Conservation (phyloP, 2,113 vertebrate species). For the Cryptoleucopteryx plumbea region DNA sequence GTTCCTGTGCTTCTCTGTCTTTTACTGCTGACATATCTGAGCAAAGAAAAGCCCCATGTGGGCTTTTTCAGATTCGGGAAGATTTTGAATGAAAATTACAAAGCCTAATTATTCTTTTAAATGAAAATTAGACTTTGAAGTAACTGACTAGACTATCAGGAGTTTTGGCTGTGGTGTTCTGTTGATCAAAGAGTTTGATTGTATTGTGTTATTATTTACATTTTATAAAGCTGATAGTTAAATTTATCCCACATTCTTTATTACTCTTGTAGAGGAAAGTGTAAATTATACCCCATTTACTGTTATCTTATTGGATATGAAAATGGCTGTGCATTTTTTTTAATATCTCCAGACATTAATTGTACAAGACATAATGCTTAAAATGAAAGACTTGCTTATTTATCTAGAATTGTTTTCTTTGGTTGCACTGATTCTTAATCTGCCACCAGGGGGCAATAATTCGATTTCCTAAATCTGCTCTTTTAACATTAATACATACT, state of each 20-base stretch:
- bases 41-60: background rate
- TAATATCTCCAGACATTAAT: background rate
- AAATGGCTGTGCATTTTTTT: background rate
- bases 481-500: background rate
- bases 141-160: background rate
- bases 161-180: background rate
- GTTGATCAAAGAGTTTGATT: background rate
- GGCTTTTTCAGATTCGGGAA: background rate
- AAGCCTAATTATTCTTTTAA: background rate
- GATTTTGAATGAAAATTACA: background rate
- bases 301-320: background rate
- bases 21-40: background rate
- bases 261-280: background rate
- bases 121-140: background rate
- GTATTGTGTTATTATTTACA: background rate
- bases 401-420: background rate
- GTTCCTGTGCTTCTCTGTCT: background rate
- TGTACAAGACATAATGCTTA: background rate
- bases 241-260: background rate
- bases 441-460: slow-evolving; percentile 52
- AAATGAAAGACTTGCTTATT: background rate
- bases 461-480: background rate
- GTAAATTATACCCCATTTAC: background rate
- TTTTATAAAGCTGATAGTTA: background rate
- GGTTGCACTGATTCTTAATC: background rate